A percentile compares a stretch with the other conserved stretches of the same genome.
These are phyloP conservation scores for Corythornis vintsioides DNA, from an alignment of 2,113 vertebrate genomes.

Conservation along the genomic window DNA sequence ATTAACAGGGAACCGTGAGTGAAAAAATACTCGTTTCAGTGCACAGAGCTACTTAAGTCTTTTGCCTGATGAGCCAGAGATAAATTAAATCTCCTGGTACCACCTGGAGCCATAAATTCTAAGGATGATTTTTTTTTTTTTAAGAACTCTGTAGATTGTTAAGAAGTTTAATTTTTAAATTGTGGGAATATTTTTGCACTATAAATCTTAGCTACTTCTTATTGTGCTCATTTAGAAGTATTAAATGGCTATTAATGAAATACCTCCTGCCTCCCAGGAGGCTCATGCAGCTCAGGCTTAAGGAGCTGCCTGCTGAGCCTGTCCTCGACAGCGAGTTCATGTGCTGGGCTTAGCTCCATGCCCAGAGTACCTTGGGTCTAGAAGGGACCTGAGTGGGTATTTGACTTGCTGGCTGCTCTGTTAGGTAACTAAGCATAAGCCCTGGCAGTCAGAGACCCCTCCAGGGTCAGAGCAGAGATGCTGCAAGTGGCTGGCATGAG, in stretches of 20 bases:
- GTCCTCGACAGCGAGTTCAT: rapidly evolving
- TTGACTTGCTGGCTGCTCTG: neutral
- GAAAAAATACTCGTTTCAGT: neutral
- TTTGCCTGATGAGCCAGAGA: neutral
- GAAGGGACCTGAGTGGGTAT: neutral
- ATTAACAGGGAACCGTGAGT: neutral
- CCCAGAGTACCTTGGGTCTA: neutral
- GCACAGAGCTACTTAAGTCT: neutral
- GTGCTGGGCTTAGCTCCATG: neutral
- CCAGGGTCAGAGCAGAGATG: too few species aligned
- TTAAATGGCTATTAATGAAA: too few species aligned
- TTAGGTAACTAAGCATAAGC: neutral
- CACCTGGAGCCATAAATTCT: neutral
- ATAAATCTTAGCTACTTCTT: neutral
- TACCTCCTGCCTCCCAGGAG: neutral
- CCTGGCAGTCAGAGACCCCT: neutral
- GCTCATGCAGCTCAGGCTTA: neutral
- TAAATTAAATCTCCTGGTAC: neutral
- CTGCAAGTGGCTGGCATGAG: rapidly evolving
- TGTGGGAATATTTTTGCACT: neutral
- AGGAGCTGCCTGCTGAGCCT: neutral
- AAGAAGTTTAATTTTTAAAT: neutral
- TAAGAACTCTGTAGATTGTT: neutral
- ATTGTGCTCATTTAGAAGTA: neutral
- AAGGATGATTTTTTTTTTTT: neutral